A percentile compares a stretch with the other conserved stretches of the same genome.
Conservation (phyloP, 2,888 invertebrate genomes). For the Escarpia spicata region DNA sequence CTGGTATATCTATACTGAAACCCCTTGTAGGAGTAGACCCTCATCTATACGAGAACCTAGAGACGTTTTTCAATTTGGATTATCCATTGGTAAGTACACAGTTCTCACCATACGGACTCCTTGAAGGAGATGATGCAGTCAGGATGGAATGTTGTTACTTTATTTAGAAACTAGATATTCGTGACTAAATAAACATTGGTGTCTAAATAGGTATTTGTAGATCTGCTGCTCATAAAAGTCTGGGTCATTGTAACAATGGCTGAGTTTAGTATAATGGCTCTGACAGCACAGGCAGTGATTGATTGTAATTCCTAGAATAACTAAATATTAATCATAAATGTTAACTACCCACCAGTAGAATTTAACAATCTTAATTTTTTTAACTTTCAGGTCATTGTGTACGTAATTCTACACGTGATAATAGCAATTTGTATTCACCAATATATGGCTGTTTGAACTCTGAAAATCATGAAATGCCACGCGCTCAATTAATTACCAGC, state of each 20-base stretch:
- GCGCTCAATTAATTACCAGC: background rate
- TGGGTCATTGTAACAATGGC: background rate
- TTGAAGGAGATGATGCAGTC: background rate
- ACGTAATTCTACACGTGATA: background rate
- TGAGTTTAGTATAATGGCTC: background rate
- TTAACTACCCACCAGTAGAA: background rate
- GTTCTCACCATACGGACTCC: background rate
- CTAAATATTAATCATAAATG: too few species aligned
- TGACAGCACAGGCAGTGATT: background rate
- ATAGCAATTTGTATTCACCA: background rate
- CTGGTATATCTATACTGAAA: slow-evolving; percentile 91
- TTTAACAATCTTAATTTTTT: background rate
- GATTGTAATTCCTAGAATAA: too few species aligned
- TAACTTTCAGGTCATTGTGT: background rate
- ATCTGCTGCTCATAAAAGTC: background rate
- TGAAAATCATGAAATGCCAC: background rate
- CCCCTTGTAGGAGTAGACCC: slow-evolving; percentile 94
- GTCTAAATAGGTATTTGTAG: background rate
- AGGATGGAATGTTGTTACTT: background rate
- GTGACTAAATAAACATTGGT: background rate
- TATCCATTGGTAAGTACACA: slow-evolving; percentile 73
- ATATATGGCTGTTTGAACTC: background rate
- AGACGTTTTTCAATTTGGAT: slow-evolving; percentile 93
- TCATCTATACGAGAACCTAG: slow-evolving; percentile 88
- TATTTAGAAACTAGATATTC: background rate